Evolutionary conservation across 2,888 invertebrate species (phyloP).

Genomic region (Stenichneumon culpator): DNA sequence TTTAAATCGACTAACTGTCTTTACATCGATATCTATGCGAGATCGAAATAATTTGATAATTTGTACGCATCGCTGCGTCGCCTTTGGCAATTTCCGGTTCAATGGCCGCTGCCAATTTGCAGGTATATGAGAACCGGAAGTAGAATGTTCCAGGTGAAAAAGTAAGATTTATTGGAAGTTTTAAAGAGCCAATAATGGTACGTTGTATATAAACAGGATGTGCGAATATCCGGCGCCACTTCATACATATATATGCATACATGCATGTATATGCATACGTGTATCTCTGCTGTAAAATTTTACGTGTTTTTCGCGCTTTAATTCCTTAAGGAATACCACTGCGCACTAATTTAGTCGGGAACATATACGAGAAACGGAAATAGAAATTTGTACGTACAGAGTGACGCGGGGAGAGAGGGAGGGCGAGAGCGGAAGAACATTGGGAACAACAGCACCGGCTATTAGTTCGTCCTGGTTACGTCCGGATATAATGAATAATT

Average conservation of each 20-base stretch:
- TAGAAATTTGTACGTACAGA: conserved; percentile 43
- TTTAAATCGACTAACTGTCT: no score
- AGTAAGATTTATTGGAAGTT: background rate
- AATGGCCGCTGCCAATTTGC: background rate
- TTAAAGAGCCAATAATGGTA: background rate
- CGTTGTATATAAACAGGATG: background rate
- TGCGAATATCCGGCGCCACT: conserved; percentile 4
- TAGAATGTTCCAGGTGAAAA: background rate
- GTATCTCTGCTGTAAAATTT: background rate
- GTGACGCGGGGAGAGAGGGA: background rate
- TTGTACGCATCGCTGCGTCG: background rate
- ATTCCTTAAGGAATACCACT: background rate
- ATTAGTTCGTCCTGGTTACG: conserved; percentile 55
- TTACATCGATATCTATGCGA: no score
- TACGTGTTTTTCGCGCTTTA: background rate
- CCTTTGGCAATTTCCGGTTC: background rate
- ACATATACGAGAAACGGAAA: conserved; percentile 42
- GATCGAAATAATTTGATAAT: background rate
- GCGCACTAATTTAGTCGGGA: background rate
- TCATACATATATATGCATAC: background rate
- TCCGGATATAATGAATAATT: conserved; percentile 64
- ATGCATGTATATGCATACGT: background rate
- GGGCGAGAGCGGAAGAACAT: conserved; percentile 20
- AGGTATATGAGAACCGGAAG: conserved; percentile 4
- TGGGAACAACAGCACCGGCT: conserved; percentile 30